Evolutionary conservation across 2,888 invertebrate species (phyloP).

Genomic region (Rosalia funebris): DNA sequence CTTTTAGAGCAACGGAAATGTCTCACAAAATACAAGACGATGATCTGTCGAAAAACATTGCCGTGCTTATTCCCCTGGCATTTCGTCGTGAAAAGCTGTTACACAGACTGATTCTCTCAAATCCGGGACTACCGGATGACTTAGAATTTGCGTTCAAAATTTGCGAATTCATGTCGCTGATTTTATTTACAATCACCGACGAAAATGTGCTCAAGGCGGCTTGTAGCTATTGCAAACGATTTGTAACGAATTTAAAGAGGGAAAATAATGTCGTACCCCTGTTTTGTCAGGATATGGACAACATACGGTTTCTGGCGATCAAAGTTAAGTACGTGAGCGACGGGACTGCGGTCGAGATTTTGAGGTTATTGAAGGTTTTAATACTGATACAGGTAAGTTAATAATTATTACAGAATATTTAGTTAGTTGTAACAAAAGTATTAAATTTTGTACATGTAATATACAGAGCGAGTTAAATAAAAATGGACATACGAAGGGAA

Average conservation of each 20-base stretch:
- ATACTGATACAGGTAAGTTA: constrained; percentile 36
- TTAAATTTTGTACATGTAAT: too few relatives aligned
- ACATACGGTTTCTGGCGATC: constrained; percentile 31
- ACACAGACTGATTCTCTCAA: constrained; percentile 30
- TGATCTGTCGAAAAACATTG: constrained; percentile 28
- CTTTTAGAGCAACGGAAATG: constrained; percentile 34
- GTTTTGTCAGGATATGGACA: constrained; percentile 33
- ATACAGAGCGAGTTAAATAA: too few relatives aligned
- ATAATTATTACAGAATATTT: too few relatives aligned
- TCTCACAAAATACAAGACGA: constrained; percentile 23
- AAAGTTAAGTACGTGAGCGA: constrained; percentile 30
- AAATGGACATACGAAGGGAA: too few relatives aligned
- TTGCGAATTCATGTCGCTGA: constrained; percentile 33
- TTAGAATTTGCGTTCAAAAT: constrained; percentile 24
- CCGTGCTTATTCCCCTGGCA: constrained; percentile 28
- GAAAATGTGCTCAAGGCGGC: constrained; percentile 30
- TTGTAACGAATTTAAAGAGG: constrained; percentile 25
- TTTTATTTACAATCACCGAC: constrained; percentile 30
- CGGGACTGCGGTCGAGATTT: constrained; percentile 29
- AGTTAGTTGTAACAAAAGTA: too few relatives aligned
- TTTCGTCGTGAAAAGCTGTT: constrained; percentile 18
- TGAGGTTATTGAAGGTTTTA: constrained; percentile 36
- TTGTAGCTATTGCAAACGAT: constrained; percentile 35
- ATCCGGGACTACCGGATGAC: constrained; percentile 39
- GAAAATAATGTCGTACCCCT: constrained; percentile 22